These are phyloP conservation scores for Choloepus hoffmanni DNA, from an alignment of 2,113 vertebrate genomes.

Conservation along the genomic window DNA sequence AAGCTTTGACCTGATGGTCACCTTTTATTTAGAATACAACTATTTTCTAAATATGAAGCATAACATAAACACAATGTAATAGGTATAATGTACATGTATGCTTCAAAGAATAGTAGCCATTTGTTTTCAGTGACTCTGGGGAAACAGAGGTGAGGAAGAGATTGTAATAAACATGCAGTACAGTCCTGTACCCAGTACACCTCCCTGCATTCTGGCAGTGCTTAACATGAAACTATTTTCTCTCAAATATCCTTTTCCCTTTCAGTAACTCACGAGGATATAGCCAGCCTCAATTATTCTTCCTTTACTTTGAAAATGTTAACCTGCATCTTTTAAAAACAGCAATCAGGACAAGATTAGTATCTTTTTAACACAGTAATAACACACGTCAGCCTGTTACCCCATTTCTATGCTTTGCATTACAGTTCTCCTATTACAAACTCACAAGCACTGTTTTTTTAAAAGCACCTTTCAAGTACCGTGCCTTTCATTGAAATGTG, in stretches of 20 bases:
- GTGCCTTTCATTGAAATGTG: slow-evolving; percentile 85
- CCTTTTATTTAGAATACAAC: background rate
- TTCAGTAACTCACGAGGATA: background rate
- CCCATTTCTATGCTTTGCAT: slow-evolving; percentile 66
- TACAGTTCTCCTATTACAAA: slow-evolving; percentile 72
- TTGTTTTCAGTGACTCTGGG: background rate
- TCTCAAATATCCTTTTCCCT: background rate
- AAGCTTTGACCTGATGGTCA: background rate
- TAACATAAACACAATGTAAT: background rate
- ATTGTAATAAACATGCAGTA: background rate
- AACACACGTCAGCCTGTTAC: slow-evolving; percentile 37
- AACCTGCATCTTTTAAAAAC: slow-evolving; percentile 70
- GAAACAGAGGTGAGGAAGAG: background rate
- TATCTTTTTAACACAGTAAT: slow-evolving; percentile 62
- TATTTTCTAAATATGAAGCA: background rate
- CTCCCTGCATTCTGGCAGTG: background rate
- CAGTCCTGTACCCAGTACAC: background rate
- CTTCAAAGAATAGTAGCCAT: background rate
- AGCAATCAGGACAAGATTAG: slow-evolving; percentile 50
- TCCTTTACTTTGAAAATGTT: slow-evolving; percentile 8
- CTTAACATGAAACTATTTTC: background rate
- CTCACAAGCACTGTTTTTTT: slow-evolving; percentile 79
- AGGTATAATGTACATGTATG: rapidly evolving
- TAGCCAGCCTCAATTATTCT: slow-evolving; percentile 7
- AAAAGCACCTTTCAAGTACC: slow-evolving; percentile 86